A percentile compares a stretch with the other conserved stretches of the same genome.
Evolutionary conservation across 2,888 invertebrate genomes (phyloP).

Genomic region (Mystacides longicornis): DNA sequence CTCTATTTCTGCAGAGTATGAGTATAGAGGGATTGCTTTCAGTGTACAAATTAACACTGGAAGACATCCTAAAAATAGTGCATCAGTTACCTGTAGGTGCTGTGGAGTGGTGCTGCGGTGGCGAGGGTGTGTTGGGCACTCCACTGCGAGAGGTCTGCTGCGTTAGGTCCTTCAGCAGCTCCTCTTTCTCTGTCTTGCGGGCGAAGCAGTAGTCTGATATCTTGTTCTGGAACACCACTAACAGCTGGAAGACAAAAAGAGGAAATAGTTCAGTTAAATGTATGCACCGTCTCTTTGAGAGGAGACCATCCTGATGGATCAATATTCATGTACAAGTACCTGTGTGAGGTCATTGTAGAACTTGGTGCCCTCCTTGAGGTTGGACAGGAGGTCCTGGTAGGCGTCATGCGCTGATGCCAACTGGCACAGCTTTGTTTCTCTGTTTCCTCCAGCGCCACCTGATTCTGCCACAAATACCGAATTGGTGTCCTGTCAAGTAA

Average conservation of each 20-base stretch:
- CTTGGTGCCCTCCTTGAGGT: conserved; percentile 93
- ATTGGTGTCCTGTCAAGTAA: conserved; percentile 42
- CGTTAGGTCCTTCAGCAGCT: conserved; percentile 89
- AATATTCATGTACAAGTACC: conserved; percentile 34
- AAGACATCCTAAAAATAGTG: too few species aligned
- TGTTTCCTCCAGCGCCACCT: conserved; percentile 53
- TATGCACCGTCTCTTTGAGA: background rate
- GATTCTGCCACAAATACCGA: conserved; percentile 55
- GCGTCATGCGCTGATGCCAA: conserved; percentile 89
- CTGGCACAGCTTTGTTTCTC: conserved; percentile 76
- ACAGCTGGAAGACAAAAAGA: conserved; percentile 51
- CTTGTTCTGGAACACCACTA: conserved; percentile 95
- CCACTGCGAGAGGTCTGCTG: conserved; percentile 65
- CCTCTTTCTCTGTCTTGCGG: conserved; percentile 97
- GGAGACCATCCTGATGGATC: background rate
- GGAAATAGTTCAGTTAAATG: background rate
- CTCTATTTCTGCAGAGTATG: too few species aligned
- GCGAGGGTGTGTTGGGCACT: conserved; percentile 45
- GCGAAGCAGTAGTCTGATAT: conserved; percentile 98
- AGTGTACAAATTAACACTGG: too few species aligned
- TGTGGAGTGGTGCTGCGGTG: conserved; percentile 51
- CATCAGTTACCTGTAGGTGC: conserved; percentile 27
- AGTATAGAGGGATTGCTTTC: too few species aligned
- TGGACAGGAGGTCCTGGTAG: conserved; percentile 82
- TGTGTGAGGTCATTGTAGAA: conserved; percentile 92